Evolutionary conservation across 1,140 invertebrate species (phyloP), one percentile per base, ranked within the genome.

Genomic region (Agrypnia vestita): DNA sequence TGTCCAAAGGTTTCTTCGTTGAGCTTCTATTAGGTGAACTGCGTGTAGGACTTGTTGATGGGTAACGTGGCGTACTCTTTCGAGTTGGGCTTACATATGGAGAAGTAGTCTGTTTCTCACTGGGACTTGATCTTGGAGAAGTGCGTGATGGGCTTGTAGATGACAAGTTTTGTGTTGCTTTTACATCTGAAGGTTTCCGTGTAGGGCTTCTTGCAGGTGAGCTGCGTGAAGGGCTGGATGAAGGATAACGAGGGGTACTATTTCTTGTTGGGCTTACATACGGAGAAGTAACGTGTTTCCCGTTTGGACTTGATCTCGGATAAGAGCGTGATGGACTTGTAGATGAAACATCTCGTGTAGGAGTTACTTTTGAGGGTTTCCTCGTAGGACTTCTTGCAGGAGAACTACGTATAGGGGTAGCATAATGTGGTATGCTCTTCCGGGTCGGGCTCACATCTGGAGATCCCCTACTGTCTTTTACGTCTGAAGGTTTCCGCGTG

Each of bases 81-180:
- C 19, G n/a, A 12, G 64, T 15, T n/a, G 59, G 15, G 17, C 15
- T 51, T 15, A 51, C 11, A 11, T 61, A 11, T 4, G 59, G 17
- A 4, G 67, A 19, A 71, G 46, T 51, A 0, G 67, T 17, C 3
- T 71, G 25, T 51, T 71, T 25, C 67, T 46, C 49, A 49, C 15
- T 71, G 4, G 88, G 88, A 78, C 88, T 90, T 25, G 85, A 87
- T 10, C 88, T 88, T 35, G 88, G 88, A 69, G 88, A 82, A 55
- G 87, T n/a, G 86, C 82, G 4, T 87, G 85, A 80, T 86, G 86
- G 44, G 86, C 84, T 44, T 47, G 43, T 19, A 25, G 76, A 72
- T n/a, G 69, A 17, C 10, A 43, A 19, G 51, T 21, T n/a, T 75
- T 76, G 69, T 25, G 79, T 78, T 10, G 81, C 75, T 12, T 78